phyloP scores from a whole-genome alignment of 2,888 invertebrate species.

The Zelleria hepariella region DNA sequence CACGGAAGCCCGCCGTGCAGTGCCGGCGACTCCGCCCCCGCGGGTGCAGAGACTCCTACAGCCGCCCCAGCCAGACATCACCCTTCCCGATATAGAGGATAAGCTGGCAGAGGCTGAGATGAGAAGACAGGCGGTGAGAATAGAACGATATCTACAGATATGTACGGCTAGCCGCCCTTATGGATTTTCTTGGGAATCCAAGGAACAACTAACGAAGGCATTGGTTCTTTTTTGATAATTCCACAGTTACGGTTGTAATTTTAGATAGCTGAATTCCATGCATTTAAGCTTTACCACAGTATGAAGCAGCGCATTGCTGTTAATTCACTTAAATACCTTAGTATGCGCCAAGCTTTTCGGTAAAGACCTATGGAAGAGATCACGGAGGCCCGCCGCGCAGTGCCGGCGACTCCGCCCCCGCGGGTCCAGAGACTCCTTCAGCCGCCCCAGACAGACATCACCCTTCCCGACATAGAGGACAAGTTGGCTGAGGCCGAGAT shows the following conservation, averaged over 20 bases:
- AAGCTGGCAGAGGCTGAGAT: constrained; percentile 81
- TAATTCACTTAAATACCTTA: no score
- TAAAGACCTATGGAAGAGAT: no score
- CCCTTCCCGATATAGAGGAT: constrained; percentile 76
- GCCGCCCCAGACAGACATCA: constrained; percentile 68
- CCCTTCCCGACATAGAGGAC: constrained; percentile 76
- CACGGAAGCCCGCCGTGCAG: constrained; percentile 51
- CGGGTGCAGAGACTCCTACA: constrained; percentile 78
- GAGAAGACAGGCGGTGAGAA: constrained; percentile 72
- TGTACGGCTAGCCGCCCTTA: no score
- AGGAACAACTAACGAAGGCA: no score
- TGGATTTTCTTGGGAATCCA: no score
- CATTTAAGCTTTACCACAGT: no score
- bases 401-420: constrained; percentile 76
- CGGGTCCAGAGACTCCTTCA: constrained; percentile 78
- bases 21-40: constrained; percentile 76
- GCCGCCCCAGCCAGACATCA: constrained; percentile 68
- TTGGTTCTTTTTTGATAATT: no score
- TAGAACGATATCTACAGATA: no score
- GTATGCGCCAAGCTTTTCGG: no score
- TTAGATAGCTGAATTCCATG: no score
- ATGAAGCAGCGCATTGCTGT: no score
- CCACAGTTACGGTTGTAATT: no score
- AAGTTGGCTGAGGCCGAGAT: constrained; percentile 81
- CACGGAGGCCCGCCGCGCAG: constrained; percentile 48